These are phyloP conservation scores for Epizoanthus ramosus DNA, from an alignment of 92 coral and sea anemone genomes.

Conservation along the genomic window DNA sequence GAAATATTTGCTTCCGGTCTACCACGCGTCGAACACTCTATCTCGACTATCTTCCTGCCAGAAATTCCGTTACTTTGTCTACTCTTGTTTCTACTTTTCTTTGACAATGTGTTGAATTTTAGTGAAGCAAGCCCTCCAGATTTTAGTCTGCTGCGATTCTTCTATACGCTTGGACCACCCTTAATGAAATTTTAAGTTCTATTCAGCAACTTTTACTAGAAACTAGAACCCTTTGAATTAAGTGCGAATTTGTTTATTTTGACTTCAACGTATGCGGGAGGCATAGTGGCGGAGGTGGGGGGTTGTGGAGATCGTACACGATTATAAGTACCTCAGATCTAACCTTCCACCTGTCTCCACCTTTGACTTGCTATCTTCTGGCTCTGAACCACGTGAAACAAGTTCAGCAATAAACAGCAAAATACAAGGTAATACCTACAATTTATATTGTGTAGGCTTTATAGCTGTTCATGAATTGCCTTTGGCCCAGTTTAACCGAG, in stretches of 20 bases:
- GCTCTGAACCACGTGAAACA: too few relatives aligned
- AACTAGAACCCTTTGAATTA: slow-evolving; percentile 58
- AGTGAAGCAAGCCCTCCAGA: not conserved
- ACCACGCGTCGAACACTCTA: not conserved
- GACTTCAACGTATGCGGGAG: slow-evolving; percentile 54
- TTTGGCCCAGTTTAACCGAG: slow-evolving; percentile 16
- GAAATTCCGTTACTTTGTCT: not conserved
- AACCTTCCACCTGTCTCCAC: not conserved
- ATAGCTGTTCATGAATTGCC: not conserved
- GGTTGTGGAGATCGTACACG: slow-evolving; percentile 7
- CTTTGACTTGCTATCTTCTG: not conserved
- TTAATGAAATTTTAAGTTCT: not conserved
- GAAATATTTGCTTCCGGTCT: slow-evolving; percentile 29
- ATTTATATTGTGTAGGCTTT: slow-evolving; percentile 23
- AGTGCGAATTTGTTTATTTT: slow-evolving; percentile 78
- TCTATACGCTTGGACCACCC: too few relatives aligned
- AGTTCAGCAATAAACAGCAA: slow-evolving; percentile 17
- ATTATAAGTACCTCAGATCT: not conserved
- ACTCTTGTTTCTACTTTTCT: not conserved
- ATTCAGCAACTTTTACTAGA: slow-evolving; percentile 42
- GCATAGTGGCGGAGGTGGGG: slow-evolving; percentile 24
- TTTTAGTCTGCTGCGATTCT: not conserved
- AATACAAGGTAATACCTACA: not conserved
- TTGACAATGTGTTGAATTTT: not conserved
- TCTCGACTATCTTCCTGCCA: slow-evolving; percentile 1